These are phyloP conservation scores for Sericinus montela DNA, from an alignment of 2,888 invertebrate species.

Conservation along the genomic window DNA sequence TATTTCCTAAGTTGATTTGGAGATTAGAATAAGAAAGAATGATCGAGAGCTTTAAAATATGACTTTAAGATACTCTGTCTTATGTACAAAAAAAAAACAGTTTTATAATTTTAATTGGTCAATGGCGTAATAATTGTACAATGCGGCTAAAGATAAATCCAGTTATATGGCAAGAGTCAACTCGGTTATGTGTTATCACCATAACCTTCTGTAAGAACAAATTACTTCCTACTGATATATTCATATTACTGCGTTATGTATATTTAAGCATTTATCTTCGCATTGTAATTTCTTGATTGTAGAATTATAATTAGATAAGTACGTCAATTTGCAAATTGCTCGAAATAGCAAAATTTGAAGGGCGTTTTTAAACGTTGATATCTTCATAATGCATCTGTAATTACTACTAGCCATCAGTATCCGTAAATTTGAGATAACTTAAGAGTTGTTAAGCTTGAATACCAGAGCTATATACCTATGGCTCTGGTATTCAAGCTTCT, in stretches of 20 bases:
- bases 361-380: no score
- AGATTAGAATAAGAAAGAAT: no score
- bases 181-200: conserved; percentile 51
- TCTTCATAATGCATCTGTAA: no score
- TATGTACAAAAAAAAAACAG: background rate
- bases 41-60: no score
- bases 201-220: conserved; percentile 68
- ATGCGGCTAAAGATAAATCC: conserved; percentile 23
- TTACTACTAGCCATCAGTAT: no score
- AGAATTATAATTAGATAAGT: conserved; percentile 19
- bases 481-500: no score
- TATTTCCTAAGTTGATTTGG: no score
- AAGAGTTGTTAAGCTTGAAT: no score
- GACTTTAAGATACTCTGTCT: no score
- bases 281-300: conserved; percentile 13
- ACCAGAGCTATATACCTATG: no score
- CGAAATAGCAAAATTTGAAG: no score
- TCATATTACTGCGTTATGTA: conserved; percentile 34
- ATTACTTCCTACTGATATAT: conserved; percentile 72
- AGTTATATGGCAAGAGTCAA: conserved; percentile 33
- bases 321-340: conserved; percentile 12
- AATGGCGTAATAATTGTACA: conserved; percentile 13
- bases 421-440: no score
- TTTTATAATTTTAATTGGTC: background rate
- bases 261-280: conserved; percentile 20